Base-by-base conservation (phyloP, 1,140 invertebrate species). In the Episyrphus balteatus region DNA sequence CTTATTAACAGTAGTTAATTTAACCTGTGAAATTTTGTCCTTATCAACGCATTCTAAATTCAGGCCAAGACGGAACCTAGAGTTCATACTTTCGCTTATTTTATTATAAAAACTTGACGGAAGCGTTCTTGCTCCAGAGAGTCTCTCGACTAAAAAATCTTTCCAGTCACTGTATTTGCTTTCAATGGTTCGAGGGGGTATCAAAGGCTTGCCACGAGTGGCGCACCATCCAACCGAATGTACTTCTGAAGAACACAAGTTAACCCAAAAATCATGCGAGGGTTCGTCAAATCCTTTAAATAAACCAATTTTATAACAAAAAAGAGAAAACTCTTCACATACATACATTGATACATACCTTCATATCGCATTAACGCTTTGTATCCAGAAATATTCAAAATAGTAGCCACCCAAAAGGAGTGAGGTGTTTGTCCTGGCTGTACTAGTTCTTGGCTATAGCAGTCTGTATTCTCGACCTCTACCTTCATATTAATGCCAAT, bases 211-310 rank as follows among this genome's bases (percentile, higher is more conserved):
- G 15, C 92, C 92, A 53, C 92, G 80, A 0, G 88, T 91, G 2
- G 93, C 93, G 74, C 92, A 96, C 93, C 93, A 97, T 14, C 92
- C 92, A 36, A 98, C 91, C 21, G 89, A 89, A 71, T 97, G 91
- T 19, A 98, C 88, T 61, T 90, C 84, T 46, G 88, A 85, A 41
- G 88, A 88, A 70, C 91, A 93, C 18, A 98, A 72, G 59, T 92
- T 94, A 1, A 96, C 83, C 92, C 92, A 98, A 70, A 96, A 96
- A 70, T 97, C 93, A 68, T 90, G 86, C 9, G 82, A 81, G 32
- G 76, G 70, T 70, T 94, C 90, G 55, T 87, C 91, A 70, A 93
- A 96, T 11, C 92, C 51, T 53, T 14, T 8, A 46, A 18, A 19
- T 21, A 30, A 47, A 13, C 3, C 3, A 36, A 38, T 13, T 45